phyloP scores from a whole-genome alignment of 2,113 vertebrate genomes.

The Heterotilapia buettikoferi region DNA sequence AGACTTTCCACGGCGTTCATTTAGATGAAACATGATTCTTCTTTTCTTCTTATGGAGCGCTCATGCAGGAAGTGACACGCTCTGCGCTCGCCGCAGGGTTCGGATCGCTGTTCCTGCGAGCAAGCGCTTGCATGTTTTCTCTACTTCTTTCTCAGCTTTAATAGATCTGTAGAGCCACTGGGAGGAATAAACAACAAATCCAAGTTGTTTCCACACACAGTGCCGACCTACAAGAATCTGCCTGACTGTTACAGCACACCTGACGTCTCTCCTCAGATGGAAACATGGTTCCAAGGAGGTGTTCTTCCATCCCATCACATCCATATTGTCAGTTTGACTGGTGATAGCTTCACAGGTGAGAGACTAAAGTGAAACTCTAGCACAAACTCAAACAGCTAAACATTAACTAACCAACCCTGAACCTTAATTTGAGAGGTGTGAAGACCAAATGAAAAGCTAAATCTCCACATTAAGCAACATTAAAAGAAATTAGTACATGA shows the following conservation, averaged over 20 bases:
- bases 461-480: background rate
- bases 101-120: background rate
- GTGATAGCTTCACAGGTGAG: background rate
- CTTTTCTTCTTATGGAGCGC: background rate
- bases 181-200: background rate
- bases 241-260: background rate
- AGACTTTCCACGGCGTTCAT: background rate
- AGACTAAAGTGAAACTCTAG: background rate
- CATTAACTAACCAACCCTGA: background rate
- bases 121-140: background rate
- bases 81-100: background rate
- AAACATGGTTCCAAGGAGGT: background rate
- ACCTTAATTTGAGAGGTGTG: background rate
- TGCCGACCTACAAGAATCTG: background rate
- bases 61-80: background rate
- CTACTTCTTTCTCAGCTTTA: background rate
- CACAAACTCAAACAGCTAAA: background rate
- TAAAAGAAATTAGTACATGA: background rate
- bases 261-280: background rate
- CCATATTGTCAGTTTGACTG: background rate
- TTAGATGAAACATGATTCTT: background rate
- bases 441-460: background rate
- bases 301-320: background rate
- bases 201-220: background rate
- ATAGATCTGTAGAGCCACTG: background rate